Conservation (phyloP, 2,797 vertebrate species). For the Denticeps clupeoides region DNA sequence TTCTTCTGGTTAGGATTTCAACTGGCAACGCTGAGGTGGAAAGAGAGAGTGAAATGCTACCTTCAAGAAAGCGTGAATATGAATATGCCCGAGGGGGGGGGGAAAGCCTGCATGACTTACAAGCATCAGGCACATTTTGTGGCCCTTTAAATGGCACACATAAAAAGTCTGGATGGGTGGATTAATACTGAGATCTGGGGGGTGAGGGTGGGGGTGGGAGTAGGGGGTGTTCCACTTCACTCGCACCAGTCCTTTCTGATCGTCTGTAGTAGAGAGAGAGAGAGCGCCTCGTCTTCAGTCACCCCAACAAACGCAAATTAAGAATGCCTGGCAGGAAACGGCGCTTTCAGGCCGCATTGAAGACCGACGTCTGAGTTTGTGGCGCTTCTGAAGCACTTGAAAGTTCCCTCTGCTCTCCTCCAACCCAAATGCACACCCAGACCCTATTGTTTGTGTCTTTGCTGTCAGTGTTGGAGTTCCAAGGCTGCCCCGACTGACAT, state of each 20-base stretch:
- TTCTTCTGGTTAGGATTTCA: constrained; percentile 19
- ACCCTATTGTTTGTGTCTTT: too few relatives aligned
- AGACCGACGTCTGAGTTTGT: constrained; percentile 39
- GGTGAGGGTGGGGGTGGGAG: too few relatives aligned
- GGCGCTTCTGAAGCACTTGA: constrained; percentile 32
- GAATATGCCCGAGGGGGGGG: constrained; percentile 1
- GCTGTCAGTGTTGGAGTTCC: too few relatives aligned
- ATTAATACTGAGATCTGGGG: background rate
- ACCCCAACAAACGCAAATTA: constrained; percentile 49
- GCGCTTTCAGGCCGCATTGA: constrained; percentile 45
- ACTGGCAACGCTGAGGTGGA: constrained; percentile 2
- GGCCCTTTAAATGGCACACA: background rate
- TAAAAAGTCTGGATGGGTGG: background rate
- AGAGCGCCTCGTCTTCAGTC: background rate
- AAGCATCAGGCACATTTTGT: constrained; percentile 22
- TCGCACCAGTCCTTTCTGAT: too few relatives aligned
- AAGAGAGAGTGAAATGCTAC: background rate
- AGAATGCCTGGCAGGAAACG: constrained; percentile 45
- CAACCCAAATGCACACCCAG: too few relatives aligned
- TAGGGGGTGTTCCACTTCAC: too few relatives aligned
- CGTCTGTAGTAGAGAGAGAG: too few relatives aligned
- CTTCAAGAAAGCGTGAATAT: background rate
- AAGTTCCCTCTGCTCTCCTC: too few relatives aligned
- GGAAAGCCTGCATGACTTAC: constrained; percentile 1
- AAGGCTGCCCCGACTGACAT: too few relatives aligned